Percentiles rank a stretch among this genome's conserved stretches.
Evolutionary conservation across 2,888 invertebrate genomes (phyloP).

Genomic region (Drepana falcataria): DNA sequence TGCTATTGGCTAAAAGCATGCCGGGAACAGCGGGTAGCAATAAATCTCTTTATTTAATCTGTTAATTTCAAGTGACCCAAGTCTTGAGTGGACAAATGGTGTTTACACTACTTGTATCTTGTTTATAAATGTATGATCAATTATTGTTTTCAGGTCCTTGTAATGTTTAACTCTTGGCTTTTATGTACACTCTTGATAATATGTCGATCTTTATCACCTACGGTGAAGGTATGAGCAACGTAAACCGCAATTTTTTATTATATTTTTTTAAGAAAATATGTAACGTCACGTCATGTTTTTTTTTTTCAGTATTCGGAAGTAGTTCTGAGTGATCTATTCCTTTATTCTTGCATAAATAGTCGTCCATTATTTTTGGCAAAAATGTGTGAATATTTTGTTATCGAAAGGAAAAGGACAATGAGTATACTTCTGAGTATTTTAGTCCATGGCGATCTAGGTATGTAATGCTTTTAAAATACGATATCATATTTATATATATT

Average conservation of each 20-base stretch:
- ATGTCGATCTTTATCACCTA: constrained; percentile 48
- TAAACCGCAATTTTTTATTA: not conserved
- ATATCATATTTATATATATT: not conserved
- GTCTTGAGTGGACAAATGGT: too few relatives aligned
- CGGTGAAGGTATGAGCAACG: constrained; percentile 32
- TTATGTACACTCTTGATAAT: constrained; percentile 42
- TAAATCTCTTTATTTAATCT: too few relatives aligned
- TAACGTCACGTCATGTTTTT: not conserved
- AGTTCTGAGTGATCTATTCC: constrained; percentile 34
- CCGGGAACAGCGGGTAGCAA: too few relatives aligned
- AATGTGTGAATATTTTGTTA: constrained; percentile 39
- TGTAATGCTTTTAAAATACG: constrained; percentile 3
- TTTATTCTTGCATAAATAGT: constrained; percentile 33
- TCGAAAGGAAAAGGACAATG: constrained; percentile 34
- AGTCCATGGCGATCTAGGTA: constrained; percentile 32
- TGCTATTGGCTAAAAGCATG: too few relatives aligned
- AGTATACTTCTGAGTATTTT: constrained; percentile 33
- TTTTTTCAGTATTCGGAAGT: constrained; percentile 33
- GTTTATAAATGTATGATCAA: too few relatives aligned
- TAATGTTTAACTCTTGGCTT: constrained; percentile 48
- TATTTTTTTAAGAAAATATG: not conserved
- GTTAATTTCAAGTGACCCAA: too few relatives aligned
- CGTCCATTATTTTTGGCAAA: constrained; percentile 42
- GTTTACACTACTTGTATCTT: too few relatives aligned
- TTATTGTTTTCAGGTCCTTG: constrained; percentile 36